Percentiles rank a stretch among this genome's conserved stretches.
Conservation (phyloP, 2,113 vertebrate genomes). For the Limanda limanda region DNA sequence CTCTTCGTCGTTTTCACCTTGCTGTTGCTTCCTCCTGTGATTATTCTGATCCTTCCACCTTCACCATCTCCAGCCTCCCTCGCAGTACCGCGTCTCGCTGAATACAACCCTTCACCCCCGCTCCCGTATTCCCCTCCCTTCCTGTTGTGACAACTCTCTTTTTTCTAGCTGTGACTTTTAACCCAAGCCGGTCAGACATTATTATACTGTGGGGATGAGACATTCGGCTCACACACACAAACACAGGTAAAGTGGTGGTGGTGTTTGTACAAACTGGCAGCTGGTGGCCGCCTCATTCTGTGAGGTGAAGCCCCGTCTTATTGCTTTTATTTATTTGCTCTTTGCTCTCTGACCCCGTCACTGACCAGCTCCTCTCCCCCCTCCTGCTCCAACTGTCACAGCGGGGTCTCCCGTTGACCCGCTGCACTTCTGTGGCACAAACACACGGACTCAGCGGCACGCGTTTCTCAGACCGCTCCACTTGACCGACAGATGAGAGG, state of each 20-base stretch:
- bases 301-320: constrained; percentile 15
- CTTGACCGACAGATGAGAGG: constrained; percentile 18
- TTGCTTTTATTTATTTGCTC: constrained; percentile 28
- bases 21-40: constrained; percentile 15
- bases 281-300: constrained; percentile 24
- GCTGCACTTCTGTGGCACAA: background rate
- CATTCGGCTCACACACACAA: background rate
- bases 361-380: background rate
- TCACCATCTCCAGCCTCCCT: constrained; percentile 7
- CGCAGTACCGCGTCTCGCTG: background rate
- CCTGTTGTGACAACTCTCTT: constrained; percentile 43
- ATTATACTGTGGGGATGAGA: constrained; percentile 38
- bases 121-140: constrained; percentile 19
- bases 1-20: background rate
- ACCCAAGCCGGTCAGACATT: constrained; percentile 27
- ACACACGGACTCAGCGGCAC: background rate
- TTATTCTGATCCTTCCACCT: constrained; percentile 33
- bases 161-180: constrained; percentile 41
- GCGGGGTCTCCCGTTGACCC: background rate
- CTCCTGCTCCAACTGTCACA: too few relatives aligned
- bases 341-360: constrained; percentile 13
- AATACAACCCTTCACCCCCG: constrained; percentile 24
- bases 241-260: constrained; percentile 16
- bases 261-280: constrained; percentile 15
- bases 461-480: background rate